These are phyloP conservation scores for Corticium candelabrum DNA, from an alignment of 37 sponge, comb jelly and placozoan genomes.

Conservation along the genomic window DNA sequence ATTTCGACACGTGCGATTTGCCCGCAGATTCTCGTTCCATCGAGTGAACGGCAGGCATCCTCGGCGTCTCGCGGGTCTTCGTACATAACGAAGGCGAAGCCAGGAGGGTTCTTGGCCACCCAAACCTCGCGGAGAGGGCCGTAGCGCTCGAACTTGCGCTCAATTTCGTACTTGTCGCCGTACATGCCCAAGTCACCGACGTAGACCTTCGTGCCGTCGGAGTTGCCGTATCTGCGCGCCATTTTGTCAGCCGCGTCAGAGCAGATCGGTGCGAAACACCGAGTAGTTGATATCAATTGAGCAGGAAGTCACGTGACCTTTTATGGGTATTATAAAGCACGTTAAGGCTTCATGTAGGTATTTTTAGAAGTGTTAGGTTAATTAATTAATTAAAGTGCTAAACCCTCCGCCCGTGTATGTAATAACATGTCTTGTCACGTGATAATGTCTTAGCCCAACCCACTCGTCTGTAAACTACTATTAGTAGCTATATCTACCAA, in stretches of 20 bases:
- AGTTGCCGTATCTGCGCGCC: background rate
- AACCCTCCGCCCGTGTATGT: no score
- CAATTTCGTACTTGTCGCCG: conserved; percentile 76
- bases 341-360: no score
- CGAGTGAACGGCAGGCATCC: conserved; percentile 83
- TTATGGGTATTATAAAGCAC: no score
- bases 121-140: conserved; percentile 83
- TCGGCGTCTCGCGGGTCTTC: conserved; percentile 92
- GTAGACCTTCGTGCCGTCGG: conserved; percentile 46
- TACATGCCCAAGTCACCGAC: conserved; percentile 80
- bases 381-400: no score
- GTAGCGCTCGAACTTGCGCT: conserved; percentile 77
- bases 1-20: background rate
- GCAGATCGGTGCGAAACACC: background rate
- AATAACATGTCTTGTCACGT: no score
- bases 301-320: no score
- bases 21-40: conserved; percentile 32
- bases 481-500: no score
- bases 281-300: no score
- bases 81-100: conserved; percentile 93
- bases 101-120: conserved; percentile 96
- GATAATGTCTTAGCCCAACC: no score
- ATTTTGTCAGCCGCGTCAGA: background rate
- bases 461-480: no score
- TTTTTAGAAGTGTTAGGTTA: no score